Percentiles rank a stretch among this genome's conserved stretches.
phyloP scores from a whole-genome alignment of 2,113 vertebrate species.

The Anoura caudifer region DNA sequence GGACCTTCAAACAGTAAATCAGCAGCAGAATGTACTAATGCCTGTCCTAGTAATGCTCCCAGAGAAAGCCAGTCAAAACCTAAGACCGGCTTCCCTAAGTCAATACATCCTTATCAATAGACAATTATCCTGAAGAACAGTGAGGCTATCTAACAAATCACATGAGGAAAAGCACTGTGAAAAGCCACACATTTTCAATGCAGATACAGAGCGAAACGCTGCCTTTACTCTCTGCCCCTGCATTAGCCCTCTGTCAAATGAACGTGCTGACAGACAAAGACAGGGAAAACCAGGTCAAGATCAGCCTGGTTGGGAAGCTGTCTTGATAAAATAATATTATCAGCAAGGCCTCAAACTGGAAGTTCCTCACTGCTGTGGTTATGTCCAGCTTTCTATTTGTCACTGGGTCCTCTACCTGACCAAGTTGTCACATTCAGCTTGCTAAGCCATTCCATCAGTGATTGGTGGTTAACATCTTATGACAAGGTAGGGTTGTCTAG shows the following conservation, averaged over 20 bases:
- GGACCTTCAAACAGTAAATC: neutral
- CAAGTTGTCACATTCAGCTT: neutral
- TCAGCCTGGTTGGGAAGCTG: neutral
- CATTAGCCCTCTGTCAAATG: neutral
- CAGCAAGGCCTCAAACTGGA: neutral
- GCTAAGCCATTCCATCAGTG: neutral
- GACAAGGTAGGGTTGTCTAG: neutral
- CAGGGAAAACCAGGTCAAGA: neutral
- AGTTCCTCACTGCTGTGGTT: neutral
- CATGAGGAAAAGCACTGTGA: neutral
- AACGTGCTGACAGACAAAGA: conserved; percentile 5
- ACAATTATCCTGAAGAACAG: neutral
- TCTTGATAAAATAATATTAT: neutral
- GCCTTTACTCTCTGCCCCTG: neutral
- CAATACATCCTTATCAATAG: neutral
- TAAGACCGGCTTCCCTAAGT: neutral
- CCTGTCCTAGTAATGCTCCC: neutral
- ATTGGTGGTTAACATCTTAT: neutral
- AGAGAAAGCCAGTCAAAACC: neutral
- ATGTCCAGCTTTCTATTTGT: conserved; percentile 5
- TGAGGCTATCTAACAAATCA: neutral
- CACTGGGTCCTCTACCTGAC: neutral
- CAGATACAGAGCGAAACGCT: neutral
- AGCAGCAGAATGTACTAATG: neutral
- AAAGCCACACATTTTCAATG: neutral